Evolutionary conservation across 1,140 invertebrate species (phyloP), one percentile per base, ranked within the genome.

Genomic region (Temnothorax longispinosus): DNA sequence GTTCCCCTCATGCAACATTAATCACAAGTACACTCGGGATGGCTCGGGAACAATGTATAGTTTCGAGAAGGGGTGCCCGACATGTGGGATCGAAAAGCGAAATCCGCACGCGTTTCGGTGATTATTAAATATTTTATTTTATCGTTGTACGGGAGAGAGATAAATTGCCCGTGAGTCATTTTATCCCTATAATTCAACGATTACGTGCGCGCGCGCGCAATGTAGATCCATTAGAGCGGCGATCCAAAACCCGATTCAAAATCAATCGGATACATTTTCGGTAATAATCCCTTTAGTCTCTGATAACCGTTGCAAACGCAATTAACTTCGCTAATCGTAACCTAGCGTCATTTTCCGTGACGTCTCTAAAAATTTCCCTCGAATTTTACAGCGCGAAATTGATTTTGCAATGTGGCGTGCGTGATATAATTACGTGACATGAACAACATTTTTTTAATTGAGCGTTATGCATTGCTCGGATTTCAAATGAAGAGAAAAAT

Each of bases 101-200:
- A 84, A 74, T 84, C 41, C 80, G 69, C 82, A 85, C 82, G 74
- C 74, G 27, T 71, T 85, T 78, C 47, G 82, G 47, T 78, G 74
- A 85, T 77, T 78, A 85, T 67, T 85, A 58, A 85, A 85, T 85
- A 85, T 85, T 85, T 85, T 77, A 85, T 85, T 85, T 85, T 56
- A 85, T 44, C 74, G 54, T 67, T 21, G 60, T 41, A 38, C 47
- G 13, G 38, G 27, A 27, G 21, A 81, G 64, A 71, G 47, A 81
- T 44, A 54, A 75, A 41, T 65, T 15, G 75, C 18, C 27, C 32
- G 21, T 64, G 44, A 44, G 44, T 85, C 52, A 54, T 69, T 85
- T 78, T 65, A 85, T 78, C 52, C 58, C 11, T 50, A 50, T 85
- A 78, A 77, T 78, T 85, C 60, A 27, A 47, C 64, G 75, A 85